Percentiles rank a stretch among this genome's conserved stretches.
Evolutionary conservation across 2,113 vertebrate species (phyloP).

Genomic region (Gymnocephalus cernua): DNA sequence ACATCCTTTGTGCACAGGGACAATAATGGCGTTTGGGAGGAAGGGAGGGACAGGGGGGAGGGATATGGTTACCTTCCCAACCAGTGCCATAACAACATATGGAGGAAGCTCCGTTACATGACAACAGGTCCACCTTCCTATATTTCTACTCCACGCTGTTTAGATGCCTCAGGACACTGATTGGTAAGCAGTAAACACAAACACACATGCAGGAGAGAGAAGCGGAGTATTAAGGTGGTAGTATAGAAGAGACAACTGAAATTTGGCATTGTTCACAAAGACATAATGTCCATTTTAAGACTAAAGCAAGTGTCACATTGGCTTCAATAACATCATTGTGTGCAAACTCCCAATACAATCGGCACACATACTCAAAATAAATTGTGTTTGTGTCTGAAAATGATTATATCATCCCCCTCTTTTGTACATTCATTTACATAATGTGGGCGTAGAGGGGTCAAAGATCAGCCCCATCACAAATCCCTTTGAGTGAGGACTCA

Average conservation of each 20-base stretch:
- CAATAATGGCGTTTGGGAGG: slow-evolving; percentile 70
- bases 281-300: slow-evolving; percentile 2
- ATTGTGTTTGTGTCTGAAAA: slow-evolving; percentile 36
- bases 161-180: slow-evolving; percentile 6
- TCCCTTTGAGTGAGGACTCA: slow-evolving; percentile 83
- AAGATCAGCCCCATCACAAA: slow-evolving; percentile 88
- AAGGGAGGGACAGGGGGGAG: slow-evolving; percentile 31
- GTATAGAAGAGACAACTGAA: not conserved
- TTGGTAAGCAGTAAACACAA: not conserved
- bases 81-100: slow-evolving; percentile 64
- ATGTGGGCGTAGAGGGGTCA: slow-evolving; percentile 85
- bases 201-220: not conserved
- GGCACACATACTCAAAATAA: not conserved
- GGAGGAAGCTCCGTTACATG: slow-evolving; percentile 54
- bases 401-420: slow-evolving; percentile 79
- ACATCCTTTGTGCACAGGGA: slow-evolving; percentile 75
- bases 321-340: not conserved
- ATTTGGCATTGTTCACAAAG: not conserved
- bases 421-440: slow-evolving; percentile 86
- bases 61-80: slow-evolving; percentile 76
- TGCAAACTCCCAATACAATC: slow-evolving; percentile 19
- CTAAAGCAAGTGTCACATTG: not conserved
- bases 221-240: not conserved
- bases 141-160: slow-evolving; percentile 17
- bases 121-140: slow-evolving; percentile 57